A percentile compares a stretch with the other conserved stretches of the same genome.
Evolutionary conservation across 2,797 vertebrate species (phyloP).

Genomic region (Lutjanus campechanus): DNA sequence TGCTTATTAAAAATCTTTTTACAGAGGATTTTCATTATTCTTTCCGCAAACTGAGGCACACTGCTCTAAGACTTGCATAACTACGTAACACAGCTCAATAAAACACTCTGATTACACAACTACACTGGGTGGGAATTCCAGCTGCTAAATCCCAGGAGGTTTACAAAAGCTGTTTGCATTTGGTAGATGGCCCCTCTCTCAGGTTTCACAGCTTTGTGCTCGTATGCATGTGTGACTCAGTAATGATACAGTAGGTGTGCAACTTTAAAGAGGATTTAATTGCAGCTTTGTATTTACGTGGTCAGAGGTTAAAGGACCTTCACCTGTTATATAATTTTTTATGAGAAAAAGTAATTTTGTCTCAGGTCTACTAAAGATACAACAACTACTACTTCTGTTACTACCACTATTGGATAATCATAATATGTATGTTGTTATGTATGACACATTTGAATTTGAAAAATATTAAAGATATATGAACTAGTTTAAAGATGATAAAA

Average conservation of each 20-base stretch:
- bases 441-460: no score
- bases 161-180: slow-evolving; percentile 4
- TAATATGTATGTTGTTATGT: no score
- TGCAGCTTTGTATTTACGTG: slow-evolving; percentile 12
- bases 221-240: neutral
- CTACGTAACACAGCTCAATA: neutral
- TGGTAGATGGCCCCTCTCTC: neutral
- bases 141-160: neutral
- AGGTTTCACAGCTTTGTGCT: slow-evolving; percentile 39
- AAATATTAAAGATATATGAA: no score
- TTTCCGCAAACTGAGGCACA: neutral
- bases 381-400: neutral
- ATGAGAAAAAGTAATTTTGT: neutral
- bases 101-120: slow-evolving; percentile 30
- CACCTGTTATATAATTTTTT: neutral
- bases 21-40: neutral
- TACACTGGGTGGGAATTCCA: slow-evolving; percentile 13
- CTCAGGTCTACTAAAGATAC: neutral
- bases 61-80: slow-evolving; percentile 10
- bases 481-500: no score
- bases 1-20: neutral
- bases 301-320: neutral
- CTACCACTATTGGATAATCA: no score
- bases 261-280: neutral
- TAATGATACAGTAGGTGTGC: neutral